These are phyloP conservation scores for Drosophila neonasuta DNA, from an alignment of 2,888 invertebrate genomes.

Conservation along the genomic window DNA sequence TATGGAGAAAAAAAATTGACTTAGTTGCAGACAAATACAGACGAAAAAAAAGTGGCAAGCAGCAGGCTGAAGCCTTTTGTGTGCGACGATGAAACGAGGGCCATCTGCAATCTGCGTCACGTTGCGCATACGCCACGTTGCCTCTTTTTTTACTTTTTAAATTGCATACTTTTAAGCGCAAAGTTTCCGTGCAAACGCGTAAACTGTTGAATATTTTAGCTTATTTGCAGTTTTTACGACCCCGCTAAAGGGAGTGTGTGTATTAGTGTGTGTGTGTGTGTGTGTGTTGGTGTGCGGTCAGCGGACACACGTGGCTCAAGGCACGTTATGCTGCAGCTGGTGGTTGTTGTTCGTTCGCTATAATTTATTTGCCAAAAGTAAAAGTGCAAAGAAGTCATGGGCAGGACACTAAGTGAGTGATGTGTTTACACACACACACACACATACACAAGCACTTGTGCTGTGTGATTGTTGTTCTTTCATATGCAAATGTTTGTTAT, in stretches of 20 bases:
- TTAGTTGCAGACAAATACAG: slow-evolving; percentile 11
- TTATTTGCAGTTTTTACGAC: slow-evolving; percentile 55
- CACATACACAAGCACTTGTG: not conserved
- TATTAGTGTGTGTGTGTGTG: slow-evolving; percentile 3
- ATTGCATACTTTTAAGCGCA: slow-evolving; percentile 53
- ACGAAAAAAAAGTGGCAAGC: not conserved
- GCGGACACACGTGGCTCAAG: slow-evolving; percentile 6
- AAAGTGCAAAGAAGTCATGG: slow-evolving; percentile 47
- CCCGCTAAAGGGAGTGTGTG: not conserved
- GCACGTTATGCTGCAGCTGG: slow-evolving; percentile 3
- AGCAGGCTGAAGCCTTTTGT: slow-evolving; percentile 12
- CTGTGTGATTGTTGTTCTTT: slow-evolving; percentile 21
- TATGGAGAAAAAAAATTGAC: slow-evolving; percentile 15
- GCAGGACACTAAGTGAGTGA: slow-evolving; percentile 24
- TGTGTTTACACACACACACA: slow-evolving; percentile 26
- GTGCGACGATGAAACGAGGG: slow-evolving; percentile 3
- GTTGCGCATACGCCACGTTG: slow-evolving; percentile 41
- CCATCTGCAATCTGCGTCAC: slow-evolving; percentile 21
- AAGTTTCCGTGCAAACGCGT: slow-evolving; percentile 30
- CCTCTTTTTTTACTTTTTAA: slow-evolving; percentile 16
- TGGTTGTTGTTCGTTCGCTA: slow-evolving; percentile 38
- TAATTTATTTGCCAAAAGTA: slow-evolving; percentile 55
- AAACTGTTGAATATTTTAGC: slow-evolving; percentile 67
- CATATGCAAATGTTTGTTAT: slow-evolving; percentile 45
- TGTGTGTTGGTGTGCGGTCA: slow-evolving; percentile 10